Evolutionary conservation across 2,888 invertebrate genomes (phyloP).

Genomic region (Branchellion lobata): DNA sequence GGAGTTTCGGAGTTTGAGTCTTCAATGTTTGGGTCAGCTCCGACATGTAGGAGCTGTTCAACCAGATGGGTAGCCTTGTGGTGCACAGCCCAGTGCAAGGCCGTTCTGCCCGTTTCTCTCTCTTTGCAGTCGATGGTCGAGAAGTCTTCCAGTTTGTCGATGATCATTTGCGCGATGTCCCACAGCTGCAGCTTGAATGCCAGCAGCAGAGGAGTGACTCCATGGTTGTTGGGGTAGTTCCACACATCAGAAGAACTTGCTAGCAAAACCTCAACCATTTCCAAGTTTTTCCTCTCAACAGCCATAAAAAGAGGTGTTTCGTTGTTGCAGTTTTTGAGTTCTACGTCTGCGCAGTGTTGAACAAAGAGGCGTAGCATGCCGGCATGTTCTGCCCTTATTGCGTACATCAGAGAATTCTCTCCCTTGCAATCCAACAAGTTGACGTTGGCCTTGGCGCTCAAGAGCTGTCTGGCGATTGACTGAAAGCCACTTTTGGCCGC

Average conservation of each 20-base stretch:
- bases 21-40: constrained; percentile 2
- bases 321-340: background rate
- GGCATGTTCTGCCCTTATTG: background rate
- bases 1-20: constrained; percentile 6
- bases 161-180: background rate
- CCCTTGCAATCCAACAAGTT: background rate
- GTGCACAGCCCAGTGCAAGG: constrained; percentile 1
- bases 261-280: background rate
- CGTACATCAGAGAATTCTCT: constrained; percentile 2
- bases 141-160: background rate
- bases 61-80: background rate
- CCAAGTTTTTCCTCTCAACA: background rate
- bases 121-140: background rate
- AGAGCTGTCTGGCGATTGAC: background rate
- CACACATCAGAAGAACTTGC: background rate
- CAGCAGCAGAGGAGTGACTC: background rate
- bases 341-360: background rate
- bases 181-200: background rate
- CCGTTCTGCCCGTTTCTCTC: background rate
- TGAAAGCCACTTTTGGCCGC: background rate
- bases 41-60: background rate
- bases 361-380: background rate
- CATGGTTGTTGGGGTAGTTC: background rate
- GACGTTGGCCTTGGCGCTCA: background rate
- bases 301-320: background rate